Evolutionary conservation across 2,888 invertebrate species (phyloP).

Genomic region (Tigriopus californicus): DNA sequence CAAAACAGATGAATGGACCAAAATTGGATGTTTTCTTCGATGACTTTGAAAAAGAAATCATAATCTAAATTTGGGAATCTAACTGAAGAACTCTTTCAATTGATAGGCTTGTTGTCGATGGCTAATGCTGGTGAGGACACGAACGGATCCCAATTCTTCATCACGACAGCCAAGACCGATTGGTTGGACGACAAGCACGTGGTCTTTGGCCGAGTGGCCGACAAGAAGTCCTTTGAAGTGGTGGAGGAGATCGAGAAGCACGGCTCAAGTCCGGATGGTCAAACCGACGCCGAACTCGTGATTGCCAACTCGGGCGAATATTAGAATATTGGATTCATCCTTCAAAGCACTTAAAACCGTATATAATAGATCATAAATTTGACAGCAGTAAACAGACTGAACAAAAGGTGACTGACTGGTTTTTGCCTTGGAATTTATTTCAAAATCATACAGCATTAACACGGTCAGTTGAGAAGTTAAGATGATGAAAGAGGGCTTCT

Average conservation of each 20-base stretch:
- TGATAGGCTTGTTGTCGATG: conserved; percentile 24
- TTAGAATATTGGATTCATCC: no score
- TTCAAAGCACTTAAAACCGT: not conserved
- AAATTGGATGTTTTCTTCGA: no score
- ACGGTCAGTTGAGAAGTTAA: no score
- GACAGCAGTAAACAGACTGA: not conserved
- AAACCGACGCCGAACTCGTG: conserved; percentile 54
- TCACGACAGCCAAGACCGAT: not conserved
- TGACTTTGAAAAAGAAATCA: no score
- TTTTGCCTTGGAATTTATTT: no score
- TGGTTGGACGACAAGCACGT: conserved; percentile 10
- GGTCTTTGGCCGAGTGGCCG: conserved; percentile 12
- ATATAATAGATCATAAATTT: not conserved
- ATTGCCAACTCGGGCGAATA: conserved; percentile 54
- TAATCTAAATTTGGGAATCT: no score
- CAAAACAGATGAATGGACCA: no score
- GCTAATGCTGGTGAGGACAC: conserved; percentile 13
- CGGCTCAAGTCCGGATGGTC: conserved; percentile 42
- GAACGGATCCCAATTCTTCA: conserved; percentile 12
- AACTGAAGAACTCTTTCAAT: no score
- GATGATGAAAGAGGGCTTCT: no score
- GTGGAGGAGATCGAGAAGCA: conserved; percentile 64
- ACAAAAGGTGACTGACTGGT: not conserved
- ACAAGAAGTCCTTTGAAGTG: conserved; percentile 43
- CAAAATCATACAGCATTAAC: no score